A percentile compares a stretch with the other conserved stretches of the same genome.
phyloP scores from a whole-genome alignment of 1,140 invertebrate species.

The Penaeus chinensis region DNA sequence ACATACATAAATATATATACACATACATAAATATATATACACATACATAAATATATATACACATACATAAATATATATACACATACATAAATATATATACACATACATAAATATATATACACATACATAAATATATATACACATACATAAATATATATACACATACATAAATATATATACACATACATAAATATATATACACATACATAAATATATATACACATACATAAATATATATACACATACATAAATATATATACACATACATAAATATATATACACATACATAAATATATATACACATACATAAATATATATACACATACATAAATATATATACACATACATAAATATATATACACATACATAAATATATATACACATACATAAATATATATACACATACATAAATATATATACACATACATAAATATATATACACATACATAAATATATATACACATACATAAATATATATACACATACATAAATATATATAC shows the following conservation, averaged over 20 bases:
- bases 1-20: conserved; percentile 33
- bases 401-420: conserved; percentile 12
- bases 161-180: neutral
- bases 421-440: neutral
- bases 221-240: too few species aligned
- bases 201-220: neutral
- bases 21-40: conserved; percentile 9
- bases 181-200: too few species aligned
- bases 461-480: conserved; percentile 37
- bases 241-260: too few species aligned
- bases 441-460: conserved; percentile 35
- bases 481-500: conserved; percentile 35
- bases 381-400: conserved; percentile 22
- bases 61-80: conserved; percentile 14
- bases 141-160: neutral
- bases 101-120: conserved; percentile 9
- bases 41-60: neutral
- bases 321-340: neutral
- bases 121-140: neutral
- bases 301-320: neutral
- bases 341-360: conserved; percentile 2
- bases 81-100: conserved; percentile 34
- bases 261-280: too few species aligned
- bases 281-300: neutral
- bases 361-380: neutral